These are phyloP conservation scores for Spodoptera exigua DNA, from an alignment of 2,888 invertebrate species.

Conservation along the genomic window DNA sequence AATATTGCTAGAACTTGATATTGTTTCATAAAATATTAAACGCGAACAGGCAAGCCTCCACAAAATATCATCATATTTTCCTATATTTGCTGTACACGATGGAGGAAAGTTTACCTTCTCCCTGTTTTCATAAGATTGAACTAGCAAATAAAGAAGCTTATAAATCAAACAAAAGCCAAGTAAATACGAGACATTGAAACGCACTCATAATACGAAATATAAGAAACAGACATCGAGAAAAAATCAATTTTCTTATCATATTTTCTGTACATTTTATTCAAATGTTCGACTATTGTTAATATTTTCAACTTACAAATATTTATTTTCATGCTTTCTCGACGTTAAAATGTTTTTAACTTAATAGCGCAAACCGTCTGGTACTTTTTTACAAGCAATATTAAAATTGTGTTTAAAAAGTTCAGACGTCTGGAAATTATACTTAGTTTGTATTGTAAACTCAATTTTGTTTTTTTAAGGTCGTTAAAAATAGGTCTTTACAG, in stretches of 20 bases:
- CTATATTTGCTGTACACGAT: conserved; percentile 22
- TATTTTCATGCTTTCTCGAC: too few relatives aligned
- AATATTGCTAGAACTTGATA: neutral
- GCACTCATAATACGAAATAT: conserved; percentile 43
- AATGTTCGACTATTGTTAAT: conserved; percentile 6
- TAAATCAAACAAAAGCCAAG: conserved; percentile 47
- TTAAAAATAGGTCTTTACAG: too few relatives aligned
- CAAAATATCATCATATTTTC: conserved; percentile 17
- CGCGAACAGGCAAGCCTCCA: neutral
- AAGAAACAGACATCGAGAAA: conserved; percentile 48
- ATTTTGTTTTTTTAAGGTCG: too few relatives aligned
- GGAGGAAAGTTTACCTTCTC: conserved; percentile 19
- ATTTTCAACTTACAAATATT: too few relatives aligned
- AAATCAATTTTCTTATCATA: conserved; percentile 59
- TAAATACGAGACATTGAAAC: conserved; percentile 47
- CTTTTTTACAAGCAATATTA: too few relatives aligned
- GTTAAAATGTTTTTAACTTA: too few relatives aligned
- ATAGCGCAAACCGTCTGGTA: too few relatives aligned
- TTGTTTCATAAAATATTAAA: conserved; percentile 2
- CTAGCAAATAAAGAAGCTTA: conserved; percentile 40
- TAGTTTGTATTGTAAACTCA: too few relatives aligned
- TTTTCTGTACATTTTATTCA: conserved; percentile 47
- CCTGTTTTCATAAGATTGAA: conserved; percentile 38
- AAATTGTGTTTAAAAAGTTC: too few relatives aligned
- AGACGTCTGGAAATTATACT: too few relatives aligned